Evolutionary conservation across 2,113 vertebrate species (phyloP).

Genomic region (Hemiscyllium ocellatum): DNA sequence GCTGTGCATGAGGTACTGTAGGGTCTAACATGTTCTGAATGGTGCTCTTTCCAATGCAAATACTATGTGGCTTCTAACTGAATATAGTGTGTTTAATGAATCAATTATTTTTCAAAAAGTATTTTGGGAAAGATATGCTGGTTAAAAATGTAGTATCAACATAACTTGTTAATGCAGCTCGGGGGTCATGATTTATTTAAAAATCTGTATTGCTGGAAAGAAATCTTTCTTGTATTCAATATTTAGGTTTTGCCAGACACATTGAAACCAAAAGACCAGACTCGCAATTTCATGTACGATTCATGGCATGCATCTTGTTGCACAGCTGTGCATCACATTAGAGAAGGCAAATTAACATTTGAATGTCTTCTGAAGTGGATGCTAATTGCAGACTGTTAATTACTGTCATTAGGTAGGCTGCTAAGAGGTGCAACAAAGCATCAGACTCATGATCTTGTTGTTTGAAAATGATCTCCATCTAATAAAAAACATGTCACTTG

Average conservation of each 20-base stretch:
- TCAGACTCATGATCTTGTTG: constrained; percentile 87
- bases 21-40: not conserved
- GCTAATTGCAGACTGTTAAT: constrained; percentile 89
- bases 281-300: constrained; percentile 53
- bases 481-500: constrained; percentile 83
- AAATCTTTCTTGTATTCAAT: not conserved
- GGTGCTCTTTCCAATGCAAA: not conserved
- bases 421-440: constrained; percentile 75
- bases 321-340: constrained; percentile 63
- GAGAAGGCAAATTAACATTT: constrained; percentile 80
- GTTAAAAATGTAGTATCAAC: not conserved
- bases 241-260: constrained; percentile 43
- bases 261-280: constrained; percentile 45
- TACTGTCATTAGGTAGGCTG: constrained; percentile 82
- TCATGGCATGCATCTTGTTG: constrained; percentile 65
- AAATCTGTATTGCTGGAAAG: not conserved
- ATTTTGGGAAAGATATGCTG: not conserved
- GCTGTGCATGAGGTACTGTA: constrained; percentile 39
- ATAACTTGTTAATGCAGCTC: not conserved
- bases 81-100: not conserved
- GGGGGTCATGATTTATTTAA: not conserved
- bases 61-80: not conserved
- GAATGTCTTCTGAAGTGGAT: constrained; percentile 71
- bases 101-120: not conserved
- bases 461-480: constrained; percentile 86